These are phyloP conservation scores for Arothron firmamentum DNA, from an alignment of 2,113 vertebrate species.

Conservation along the genomic window DNA sequence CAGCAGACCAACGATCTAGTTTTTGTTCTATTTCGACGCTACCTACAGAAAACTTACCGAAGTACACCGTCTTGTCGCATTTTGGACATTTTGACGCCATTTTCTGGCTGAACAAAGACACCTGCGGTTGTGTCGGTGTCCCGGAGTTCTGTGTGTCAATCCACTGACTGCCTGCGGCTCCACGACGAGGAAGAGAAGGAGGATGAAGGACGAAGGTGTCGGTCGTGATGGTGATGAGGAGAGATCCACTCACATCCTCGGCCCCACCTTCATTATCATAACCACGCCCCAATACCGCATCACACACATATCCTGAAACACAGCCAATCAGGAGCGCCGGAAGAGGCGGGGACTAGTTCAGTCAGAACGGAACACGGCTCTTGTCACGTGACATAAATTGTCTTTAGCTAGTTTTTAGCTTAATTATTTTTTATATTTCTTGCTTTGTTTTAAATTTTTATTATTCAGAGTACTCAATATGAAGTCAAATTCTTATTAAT, in stretches of 20 bases:
- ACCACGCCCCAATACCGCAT: conserved; percentile 7
- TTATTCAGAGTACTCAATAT: too few species aligned
- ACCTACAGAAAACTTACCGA: not conserved
- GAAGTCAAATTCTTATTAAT: too few species aligned
- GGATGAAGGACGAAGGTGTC: conserved; percentile 25
- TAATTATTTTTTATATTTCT: too few species aligned
- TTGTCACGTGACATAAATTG: too few species aligned
- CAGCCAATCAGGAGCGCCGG: not conserved
- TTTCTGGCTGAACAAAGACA: conserved; percentile 16
- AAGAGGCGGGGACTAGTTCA: not conserved
- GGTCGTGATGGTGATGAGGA: not conserved
- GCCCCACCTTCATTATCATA: conserved; percentile 4
- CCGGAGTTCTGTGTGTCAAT: not conserved
- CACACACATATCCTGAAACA: not conserved
- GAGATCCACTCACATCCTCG: conserved; percentile 20
- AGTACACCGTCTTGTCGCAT: conserved; percentile 69
- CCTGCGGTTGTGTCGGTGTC: not conserved
- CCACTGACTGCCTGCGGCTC: not conserved
- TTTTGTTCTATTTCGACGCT: too few species aligned
- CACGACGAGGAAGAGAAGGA: too few species aligned
- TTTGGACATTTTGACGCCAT: conserved; percentile 73
- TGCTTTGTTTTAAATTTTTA: too few species aligned
- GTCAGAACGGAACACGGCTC: too few species aligned
- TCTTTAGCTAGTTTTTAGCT: too few species aligned
- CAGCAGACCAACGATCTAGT: too few species aligned